Percentiles rank a stretch among this genome's conserved stretches.
Conservation (phyloP, 2,888 invertebrate species). For the Macrosiphum euphorbiae region DNA sequence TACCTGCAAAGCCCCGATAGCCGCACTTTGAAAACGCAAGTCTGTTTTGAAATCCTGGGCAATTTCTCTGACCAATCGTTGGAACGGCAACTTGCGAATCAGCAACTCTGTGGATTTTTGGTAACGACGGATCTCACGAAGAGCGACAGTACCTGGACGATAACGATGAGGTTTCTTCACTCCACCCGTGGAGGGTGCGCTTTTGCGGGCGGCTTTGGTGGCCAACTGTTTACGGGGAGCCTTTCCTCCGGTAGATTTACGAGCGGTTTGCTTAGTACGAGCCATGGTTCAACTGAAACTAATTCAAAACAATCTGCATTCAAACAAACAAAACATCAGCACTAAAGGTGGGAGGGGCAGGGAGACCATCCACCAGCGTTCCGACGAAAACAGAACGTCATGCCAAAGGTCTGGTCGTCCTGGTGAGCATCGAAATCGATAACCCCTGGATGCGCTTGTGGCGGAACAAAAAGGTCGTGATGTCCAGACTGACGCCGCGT, state of each 20-base stretch:
- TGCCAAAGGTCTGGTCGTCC: too few species aligned
- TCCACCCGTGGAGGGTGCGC: constrained; percentile 73
- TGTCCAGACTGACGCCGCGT: too few species aligned
- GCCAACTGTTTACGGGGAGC: constrained; percentile 74
- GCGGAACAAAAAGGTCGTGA: too few species aligned
- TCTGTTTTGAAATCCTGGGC: constrained; percentile 72
- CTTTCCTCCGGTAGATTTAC: constrained; percentile 74
- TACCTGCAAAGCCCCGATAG: too few species aligned
- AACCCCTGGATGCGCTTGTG: too few species aligned
- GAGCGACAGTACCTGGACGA: constrained; percentile 70
- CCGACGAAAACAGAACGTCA: too few species aligned
- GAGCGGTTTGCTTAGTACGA: constrained; percentile 74
- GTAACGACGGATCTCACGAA: constrained; percentile 78
- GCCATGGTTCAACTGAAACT: constrained; percentile 68
- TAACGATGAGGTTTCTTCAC: constrained; percentile 74
- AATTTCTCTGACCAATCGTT: constrained; percentile 73
- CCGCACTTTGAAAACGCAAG: constrained; percentile 70
- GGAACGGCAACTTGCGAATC: constrained; percentile 73
- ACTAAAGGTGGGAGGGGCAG: too few species aligned
- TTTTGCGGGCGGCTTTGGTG: constrained; percentile 73
- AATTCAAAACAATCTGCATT: too few species aligned
- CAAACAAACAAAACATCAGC: too few species aligned
- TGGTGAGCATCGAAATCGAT: too few species aligned
- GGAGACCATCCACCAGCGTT: too few species aligned
- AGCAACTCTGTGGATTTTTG: constrained; percentile 69